These are phyloP conservation scores for Oppia nitens DNA, from an alignment of 1,140 invertebrate species.

Conservation along the genomic window DNA sequence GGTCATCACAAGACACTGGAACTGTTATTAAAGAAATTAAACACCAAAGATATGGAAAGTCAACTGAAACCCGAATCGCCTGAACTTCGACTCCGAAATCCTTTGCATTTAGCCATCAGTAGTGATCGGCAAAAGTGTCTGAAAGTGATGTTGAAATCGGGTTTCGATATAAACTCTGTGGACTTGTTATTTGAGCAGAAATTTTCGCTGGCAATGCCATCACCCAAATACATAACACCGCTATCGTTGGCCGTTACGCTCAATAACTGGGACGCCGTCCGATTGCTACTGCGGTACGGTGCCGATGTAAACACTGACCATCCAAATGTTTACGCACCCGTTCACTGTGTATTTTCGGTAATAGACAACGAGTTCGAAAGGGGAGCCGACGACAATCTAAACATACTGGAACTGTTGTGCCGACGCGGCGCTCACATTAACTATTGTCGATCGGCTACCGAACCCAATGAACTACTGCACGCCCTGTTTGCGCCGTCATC, in stretches of 20 bases:
- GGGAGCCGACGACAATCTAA: not conserved
- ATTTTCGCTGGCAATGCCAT: not conserved
- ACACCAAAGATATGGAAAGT: not conserved
- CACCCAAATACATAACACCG: not conserved
- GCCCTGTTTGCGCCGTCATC: not conserved
- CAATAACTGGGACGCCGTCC: constrained; percentile 19
- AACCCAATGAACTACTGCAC: not conserved
- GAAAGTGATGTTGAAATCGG: not conserved
- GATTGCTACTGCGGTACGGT: constrained; percentile 24
- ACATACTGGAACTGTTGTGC: not conserved
- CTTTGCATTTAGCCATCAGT: not conserved
- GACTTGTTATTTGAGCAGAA: not conserved
- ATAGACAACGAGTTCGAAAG: not conserved
- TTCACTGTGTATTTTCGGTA: not conserved
- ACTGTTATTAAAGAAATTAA: not conserved
- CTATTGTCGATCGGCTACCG: not conserved
- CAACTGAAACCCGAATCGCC: not conserved
- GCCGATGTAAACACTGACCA: constrained; percentile 20
- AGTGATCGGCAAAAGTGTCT: not conserved
- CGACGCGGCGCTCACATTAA: not conserved
- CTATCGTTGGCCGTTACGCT: not conserved
- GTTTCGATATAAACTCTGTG: not conserved
- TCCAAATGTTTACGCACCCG: not conserved
- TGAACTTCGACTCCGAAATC: not conserved
- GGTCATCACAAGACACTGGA: constrained; percentile 21